Conservation (phyloP, 1,140 invertebrate genomes). For the Neoseiulus cucumeris region DNA sequence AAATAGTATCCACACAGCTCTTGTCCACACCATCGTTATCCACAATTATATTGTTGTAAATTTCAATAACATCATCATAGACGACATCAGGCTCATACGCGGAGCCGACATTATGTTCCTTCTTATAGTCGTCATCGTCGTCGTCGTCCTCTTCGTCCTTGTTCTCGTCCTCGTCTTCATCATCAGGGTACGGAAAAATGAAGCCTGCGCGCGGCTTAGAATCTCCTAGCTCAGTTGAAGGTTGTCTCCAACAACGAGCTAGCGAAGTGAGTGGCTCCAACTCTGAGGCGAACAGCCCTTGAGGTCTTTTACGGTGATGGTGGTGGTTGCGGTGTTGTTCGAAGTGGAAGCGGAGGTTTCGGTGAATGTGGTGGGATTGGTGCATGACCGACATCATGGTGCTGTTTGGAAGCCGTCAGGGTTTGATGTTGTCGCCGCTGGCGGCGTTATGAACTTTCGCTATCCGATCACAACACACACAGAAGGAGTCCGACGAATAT, state of each 20-base stretch:
- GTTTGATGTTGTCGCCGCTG: not conserved
- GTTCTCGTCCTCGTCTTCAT: not conserved
- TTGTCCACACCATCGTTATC: too few relatives aligned
- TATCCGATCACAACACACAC: constrained; percentile 8
- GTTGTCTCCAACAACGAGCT: not conserved
- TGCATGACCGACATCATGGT: not conserved
- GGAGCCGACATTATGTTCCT: too few relatives aligned
- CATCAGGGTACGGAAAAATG: constrained; percentile 5
- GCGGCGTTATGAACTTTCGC: not conserved
- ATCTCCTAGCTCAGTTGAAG: not conserved
- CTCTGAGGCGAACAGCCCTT: not conserved
- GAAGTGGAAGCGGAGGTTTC: not conserved
- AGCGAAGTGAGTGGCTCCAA: not conserved
- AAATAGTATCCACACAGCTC: too few relatives aligned
- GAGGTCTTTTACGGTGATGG: not conserved
- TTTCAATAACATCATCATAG: too few relatives aligned
- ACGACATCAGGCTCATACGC: too few relatives aligned
- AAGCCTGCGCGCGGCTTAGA: constrained; percentile 9
- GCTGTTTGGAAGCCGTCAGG: not conserved
- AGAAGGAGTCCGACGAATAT: constrained; percentile 10
- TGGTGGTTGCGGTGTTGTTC: not conserved
- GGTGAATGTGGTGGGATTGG: not conserved
- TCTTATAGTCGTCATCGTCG: too few relatives aligned
- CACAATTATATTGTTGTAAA: too few relatives aligned
- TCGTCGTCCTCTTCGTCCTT: not conserved